phyloP scores from a whole-genome alignment of 2,797 vertebrate species.

The Molothrus aeneus region DNA sequence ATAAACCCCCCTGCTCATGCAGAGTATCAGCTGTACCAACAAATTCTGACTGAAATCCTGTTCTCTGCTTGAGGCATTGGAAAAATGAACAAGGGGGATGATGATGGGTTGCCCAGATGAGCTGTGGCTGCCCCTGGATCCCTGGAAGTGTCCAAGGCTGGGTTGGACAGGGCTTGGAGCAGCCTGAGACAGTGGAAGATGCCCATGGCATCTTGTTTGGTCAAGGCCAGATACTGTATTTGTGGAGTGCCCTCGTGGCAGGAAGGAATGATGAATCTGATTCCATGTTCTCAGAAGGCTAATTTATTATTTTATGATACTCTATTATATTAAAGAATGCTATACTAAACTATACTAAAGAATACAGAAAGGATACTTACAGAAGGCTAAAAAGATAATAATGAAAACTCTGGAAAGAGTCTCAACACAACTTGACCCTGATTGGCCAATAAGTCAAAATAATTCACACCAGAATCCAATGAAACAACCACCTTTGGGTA shows the following conservation, averaged over 20 bases:
- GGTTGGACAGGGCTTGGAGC: background rate
- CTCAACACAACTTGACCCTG: too few relatives aligned
- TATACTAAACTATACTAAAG: too few relatives aligned
- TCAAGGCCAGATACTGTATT: background rate
- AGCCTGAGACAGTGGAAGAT: accelerated
- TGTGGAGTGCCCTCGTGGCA: background rate
- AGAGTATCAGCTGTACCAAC: background rate
- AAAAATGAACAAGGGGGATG: background rate
- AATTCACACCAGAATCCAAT: too few relatives aligned
- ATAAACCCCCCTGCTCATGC: background rate
- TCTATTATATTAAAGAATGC: too few relatives aligned
- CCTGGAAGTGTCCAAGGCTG: background rate
- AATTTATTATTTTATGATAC: too few relatives aligned
- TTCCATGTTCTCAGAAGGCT: too few relatives aligned
- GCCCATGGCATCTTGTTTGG: background rate
- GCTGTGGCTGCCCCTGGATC: background rate
- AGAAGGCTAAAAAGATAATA: too few relatives aligned
- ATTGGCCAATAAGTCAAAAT: too few relatives aligned
- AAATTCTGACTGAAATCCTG: background rate
- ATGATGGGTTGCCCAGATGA: accelerated
- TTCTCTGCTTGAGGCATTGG: background rate
- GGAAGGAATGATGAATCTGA: too few relatives aligned
- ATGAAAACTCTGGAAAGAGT: too few relatives aligned
- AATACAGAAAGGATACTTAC: too few relatives aligned
- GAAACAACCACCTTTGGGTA: too few relatives aligned